Base-by-base conservation (phyloP, 1,140 invertebrate species). In the Riptortus pedestris region DNA sequence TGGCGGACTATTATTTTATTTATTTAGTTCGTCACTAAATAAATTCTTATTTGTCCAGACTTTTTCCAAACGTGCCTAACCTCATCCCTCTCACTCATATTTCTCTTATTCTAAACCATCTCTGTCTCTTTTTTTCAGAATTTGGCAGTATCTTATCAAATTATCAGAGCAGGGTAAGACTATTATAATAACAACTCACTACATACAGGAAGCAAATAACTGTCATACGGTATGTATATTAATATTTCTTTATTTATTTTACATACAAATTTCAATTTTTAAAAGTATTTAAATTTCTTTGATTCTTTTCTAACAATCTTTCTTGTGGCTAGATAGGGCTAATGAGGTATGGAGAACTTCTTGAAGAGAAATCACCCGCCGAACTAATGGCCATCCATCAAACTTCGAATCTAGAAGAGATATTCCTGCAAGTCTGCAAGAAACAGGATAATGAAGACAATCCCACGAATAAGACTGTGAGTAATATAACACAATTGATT, bases 121-220 rank as follows among this genome's bases (percentile, higher is more conserved):
- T n/a, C n/a, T n/a, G n/a, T n/a, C n/a, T 65, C 63, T 38, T 68
- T 66, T 43, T 71, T 60, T 9, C 68, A 93, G 90, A 67, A 94
- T 96, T 70, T 96, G 93, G 93, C 79, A 88, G 26, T 87, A 90
- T 72, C 77, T 96, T n/a, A 78, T 86, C 0, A 83, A 86, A 63
- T 79, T 93, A 11, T 83, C 90, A 9, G 75, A 76, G 65, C 79
- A 81, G 66, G 78, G 82, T 79, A 82, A 83, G 27, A 83, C 86
- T 0, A 79, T 89, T 28, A 85, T 96, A 52, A 92, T 96, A 48
- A 96, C 93, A 0, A 96, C 93, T 16, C 93, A 96, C 77, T 96
- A 96, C 70, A 93, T 95, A 51, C 92, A 96, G 72, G 93, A 96
- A 76, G 85, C 91, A 2, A 82, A 85, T 69, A 84, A 91, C 72